Percentiles rank a stretch among this genome's conserved stretches.
phyloP scores from a whole-genome alignment of 2,113 vertebrate genomes.

The Psittacula cyanocephala region DNA sequence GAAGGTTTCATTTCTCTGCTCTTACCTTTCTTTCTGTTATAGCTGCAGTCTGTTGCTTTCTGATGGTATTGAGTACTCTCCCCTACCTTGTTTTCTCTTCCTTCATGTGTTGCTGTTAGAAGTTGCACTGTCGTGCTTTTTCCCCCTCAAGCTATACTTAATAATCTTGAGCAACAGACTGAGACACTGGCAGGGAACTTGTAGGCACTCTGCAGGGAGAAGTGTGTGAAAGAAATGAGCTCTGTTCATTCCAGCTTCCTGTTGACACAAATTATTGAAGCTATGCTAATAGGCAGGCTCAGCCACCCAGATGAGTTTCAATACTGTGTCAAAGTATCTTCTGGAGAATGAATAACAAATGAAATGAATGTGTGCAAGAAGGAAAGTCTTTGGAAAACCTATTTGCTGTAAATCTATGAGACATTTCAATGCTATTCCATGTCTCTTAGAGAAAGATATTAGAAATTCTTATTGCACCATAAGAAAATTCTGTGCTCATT shows the following conservation, averaged over 20 bases:
- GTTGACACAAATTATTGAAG: neutral
- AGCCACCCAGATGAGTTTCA: neutral
- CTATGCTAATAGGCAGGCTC: neutral
- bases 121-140: neutral
- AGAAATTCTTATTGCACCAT: neutral
- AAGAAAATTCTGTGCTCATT: neutral
- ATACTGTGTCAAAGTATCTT: neutral
- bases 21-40: neutral
- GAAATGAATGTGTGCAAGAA: neutral
- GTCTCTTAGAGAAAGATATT: neutral
- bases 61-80: neutral
- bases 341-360: neutral
- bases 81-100: neutral
- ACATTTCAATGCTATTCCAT: neutral
- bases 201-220: constrained; percentile 4
- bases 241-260: constrained; percentile 16
- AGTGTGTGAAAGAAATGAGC: neutral
- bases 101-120: neutral
- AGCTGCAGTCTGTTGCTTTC: neutral
- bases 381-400: neutral
- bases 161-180: neutral
- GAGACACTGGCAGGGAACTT: neutral
- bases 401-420: neutral
- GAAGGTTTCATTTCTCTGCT: neutral
- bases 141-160: neutral